Evolutionary conservation across 2,113 vertebrate species (phyloP).

Genomic region (Malurus alboscapulatus): DNA sequence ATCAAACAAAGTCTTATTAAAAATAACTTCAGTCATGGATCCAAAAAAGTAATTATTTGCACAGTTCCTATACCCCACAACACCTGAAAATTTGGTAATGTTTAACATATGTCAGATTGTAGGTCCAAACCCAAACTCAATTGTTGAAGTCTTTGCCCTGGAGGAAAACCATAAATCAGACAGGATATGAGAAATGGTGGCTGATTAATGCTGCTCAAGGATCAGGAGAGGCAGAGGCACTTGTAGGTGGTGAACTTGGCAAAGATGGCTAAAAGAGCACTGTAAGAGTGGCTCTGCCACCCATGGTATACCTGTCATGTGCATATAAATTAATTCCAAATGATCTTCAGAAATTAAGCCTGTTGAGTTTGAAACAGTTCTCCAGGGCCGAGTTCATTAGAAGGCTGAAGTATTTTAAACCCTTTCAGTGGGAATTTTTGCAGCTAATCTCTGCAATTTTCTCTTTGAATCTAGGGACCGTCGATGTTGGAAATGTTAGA

Average conservation of each 20-base stretch:
- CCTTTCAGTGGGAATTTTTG: background rate
- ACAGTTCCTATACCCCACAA: background rate
- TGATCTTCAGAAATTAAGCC: background rate
- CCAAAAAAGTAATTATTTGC: constrained; percentile 44
- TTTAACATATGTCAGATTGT: constrained; percentile 39
- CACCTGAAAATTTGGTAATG: constrained; percentile 65
- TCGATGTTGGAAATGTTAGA: background rate
- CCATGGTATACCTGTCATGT: rapidly evolving
- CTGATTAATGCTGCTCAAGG: background rate
- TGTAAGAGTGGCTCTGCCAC: background rate
- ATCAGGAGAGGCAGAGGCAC: background rate
- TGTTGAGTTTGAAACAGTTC: background rate
- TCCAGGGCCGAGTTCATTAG: background rate
- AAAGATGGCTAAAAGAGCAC: background rate
- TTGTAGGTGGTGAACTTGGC: background rate
- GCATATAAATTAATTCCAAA: background rate
- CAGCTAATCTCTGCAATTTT: background rate
- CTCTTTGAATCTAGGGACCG: background rate
- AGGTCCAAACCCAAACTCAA: constrained; percentile 28
- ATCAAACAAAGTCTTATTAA: constrained; percentile 48
- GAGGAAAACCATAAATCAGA: constrained; percentile 49
- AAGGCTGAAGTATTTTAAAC: constrained; percentile 2
- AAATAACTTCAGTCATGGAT: constrained; percentile 7
- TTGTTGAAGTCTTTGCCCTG: constrained; percentile 49
- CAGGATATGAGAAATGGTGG: constrained; percentile 43